Percentiles rank a stretch among this genome's conserved stretches.
These are phyloP conservation scores for Aphodius granarius DNA, from an alignment of 2,888 invertebrate species.

Conservation along the genomic window DNA sequence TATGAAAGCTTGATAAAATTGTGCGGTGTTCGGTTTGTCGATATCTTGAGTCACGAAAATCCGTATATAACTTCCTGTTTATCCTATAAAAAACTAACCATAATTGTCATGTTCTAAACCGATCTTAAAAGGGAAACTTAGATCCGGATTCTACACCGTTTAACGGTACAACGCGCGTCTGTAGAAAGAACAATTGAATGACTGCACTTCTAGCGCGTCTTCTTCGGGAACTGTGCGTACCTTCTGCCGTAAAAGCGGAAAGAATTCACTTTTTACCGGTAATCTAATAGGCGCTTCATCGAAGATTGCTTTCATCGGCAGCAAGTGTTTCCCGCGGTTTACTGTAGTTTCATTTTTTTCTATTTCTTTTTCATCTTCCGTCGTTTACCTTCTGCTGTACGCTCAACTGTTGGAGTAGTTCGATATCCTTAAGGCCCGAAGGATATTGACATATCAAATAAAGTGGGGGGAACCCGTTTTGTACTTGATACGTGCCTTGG, in stretches of 20 bases:
- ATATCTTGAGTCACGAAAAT: background rate
- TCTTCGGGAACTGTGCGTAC: background rate
- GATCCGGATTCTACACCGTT: background rate
- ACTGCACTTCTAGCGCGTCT: background rate
- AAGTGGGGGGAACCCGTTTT: background rate
- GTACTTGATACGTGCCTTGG: background rate
- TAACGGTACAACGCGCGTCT: background rate
- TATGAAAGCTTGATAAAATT: too few species aligned
- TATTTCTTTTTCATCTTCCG: background rate
- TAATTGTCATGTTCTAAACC: background rate
- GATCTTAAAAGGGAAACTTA: background rate
- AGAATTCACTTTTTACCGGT: background rate
- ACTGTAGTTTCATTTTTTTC: background rate
- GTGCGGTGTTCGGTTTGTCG: background rate
- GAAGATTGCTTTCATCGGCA: background rate
- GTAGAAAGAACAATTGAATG: background rate
- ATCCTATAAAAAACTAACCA: background rate
- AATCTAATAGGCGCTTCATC: background rate
- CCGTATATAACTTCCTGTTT: background rate
- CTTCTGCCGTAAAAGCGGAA: background rate
- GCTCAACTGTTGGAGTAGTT: background rate
- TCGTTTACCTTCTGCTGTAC: background rate
- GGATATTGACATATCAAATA: background rate
- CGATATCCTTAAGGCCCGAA: background rate
- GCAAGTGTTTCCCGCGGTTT: background rate